phyloP scores from a whole-genome alignment of 1,140 invertebrate species.

The Amyelois transitella region DNA sequence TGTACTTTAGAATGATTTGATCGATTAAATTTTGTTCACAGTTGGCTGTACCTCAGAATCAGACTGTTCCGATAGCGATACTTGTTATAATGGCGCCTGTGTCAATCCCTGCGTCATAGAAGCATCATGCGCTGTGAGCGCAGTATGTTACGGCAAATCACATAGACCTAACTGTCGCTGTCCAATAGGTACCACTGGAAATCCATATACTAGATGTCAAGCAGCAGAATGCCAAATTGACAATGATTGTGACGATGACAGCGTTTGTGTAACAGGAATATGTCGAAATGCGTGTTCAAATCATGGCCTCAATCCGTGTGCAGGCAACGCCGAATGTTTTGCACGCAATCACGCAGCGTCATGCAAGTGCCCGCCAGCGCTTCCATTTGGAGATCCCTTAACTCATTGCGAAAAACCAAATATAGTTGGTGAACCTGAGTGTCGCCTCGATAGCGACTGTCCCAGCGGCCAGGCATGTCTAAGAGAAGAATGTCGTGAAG shows the following conservation, averaged over 20 bases:
- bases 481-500: conserved; percentile 84
- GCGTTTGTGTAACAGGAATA: conserved; percentile 80
- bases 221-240: conserved; percentile 87
- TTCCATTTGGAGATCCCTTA: conserved; percentile 85
- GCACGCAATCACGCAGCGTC: conserved; percentile 83
- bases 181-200: conserved; percentile 80
- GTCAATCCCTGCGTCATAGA: conserved; percentile 85
- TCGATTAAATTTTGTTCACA: conserved; percentile 54
- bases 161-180: conserved; percentile 87
- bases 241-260: conserved; percentile 82
- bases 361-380: conserved; percentile 84
- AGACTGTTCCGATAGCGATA: conserved; percentile 84
- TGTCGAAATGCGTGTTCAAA: conserved; percentile 85
- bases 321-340: conserved; percentile 86
- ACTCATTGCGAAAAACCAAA: conserved; percentile 81
- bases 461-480: conserved; percentile 87
- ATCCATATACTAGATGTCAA: conserved; percentile 85
- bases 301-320: conserved; percentile 79
- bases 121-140: conserved; percentile 87
- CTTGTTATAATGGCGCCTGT: conserved; percentile 88
- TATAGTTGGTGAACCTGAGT: conserved; percentile 79
- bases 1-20: too few species aligned
- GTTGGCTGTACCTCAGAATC: conserved; percentile 87
- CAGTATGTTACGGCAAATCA: conserved; percentile 85
- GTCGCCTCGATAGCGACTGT: conserved; percentile 85